Evolutionary conservation across 2,888 invertebrate species (phyloP).

Genomic region (Taphrorychus bicolor): DNA sequence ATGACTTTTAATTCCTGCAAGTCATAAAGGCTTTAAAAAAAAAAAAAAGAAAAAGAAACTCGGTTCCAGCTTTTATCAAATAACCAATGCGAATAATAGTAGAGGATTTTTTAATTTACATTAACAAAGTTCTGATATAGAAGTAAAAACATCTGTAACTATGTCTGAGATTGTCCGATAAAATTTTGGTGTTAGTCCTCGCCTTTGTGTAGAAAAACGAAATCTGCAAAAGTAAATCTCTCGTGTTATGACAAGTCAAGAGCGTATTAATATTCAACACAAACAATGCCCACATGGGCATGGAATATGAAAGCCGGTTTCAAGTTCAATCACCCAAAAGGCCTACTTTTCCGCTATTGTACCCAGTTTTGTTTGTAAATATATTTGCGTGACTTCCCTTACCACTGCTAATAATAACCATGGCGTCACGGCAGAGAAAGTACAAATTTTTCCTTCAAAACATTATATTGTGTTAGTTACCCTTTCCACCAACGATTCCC

Average conservation of each 20-base stretch:
- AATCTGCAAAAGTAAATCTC: background rate
- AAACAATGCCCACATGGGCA: background rate
- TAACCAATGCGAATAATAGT: too few relatives aligned
- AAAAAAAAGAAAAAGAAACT: too few relatives aligned
- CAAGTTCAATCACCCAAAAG: background rate
- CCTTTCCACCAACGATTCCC: constrained; percentile 62
- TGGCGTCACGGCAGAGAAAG: background rate
- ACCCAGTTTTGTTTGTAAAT: background rate
- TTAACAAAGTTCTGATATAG: too few relatives aligned
- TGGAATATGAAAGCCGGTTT: background rate
- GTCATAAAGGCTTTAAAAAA: background rate
- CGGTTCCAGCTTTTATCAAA: too few relatives aligned
- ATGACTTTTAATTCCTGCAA: background rate
- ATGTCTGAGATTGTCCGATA: too few relatives aligned
- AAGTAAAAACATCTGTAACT: too few relatives aligned
- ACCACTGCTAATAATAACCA: background rate
- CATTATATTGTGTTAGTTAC: constrained; percentile 52
- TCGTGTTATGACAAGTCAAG: background rate
- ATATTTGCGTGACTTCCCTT: background rate
- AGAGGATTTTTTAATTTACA: too few relatives aligned
- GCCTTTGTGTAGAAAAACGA: background rate
- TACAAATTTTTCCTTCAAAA: background rate
- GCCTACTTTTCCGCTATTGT: background rate
- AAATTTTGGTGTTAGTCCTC: background rate
- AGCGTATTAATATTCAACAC: background rate